Base-by-base conservation (phyloP, 2,797 vertebrate species). In the Sternarchorhynchus goeldii region DNA sequence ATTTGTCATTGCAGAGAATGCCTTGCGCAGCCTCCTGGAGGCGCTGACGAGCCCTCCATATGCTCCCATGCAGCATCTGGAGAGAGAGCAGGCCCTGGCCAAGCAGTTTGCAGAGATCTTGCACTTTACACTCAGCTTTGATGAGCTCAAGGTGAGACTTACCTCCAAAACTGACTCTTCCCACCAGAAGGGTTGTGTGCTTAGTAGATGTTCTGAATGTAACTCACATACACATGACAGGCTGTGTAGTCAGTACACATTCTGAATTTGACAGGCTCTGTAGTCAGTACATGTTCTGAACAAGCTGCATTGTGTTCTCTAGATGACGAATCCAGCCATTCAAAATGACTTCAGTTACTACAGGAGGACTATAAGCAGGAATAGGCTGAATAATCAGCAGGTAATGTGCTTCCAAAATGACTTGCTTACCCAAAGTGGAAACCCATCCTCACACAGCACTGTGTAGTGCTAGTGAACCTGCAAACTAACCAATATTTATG, bases 341-440 rank as follows among this genome's bases (percentile, higher is more conserved):
- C 95, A 96, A 91, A 96, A 96, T 21, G 95, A 96, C 86, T 96
- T 96, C 88, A 96, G 95, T 88, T 96, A 96, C 90, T 96, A 96
- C 87, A 93, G 95, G 90, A 94, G 95, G 89, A 96, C 95, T 77
- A 95, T 96, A 86, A 96, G 95, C 71, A 91, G 95, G 87, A 96
- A 96, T 75, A 90, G 95, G 84, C 92, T 96, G 79, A 95, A 95
- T 91, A 96, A 96, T 88, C 92, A 95, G 88, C 95, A 96, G 93
- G 95, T 96, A 78, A 86, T 84, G 21, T 55, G 45, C 10, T 45
- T 18, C 41, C 29, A 41, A 65, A 10, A 65, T 63, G 25, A 8
- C 41, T 8, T 45, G 41, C 41, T 45, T 45, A 45, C 7, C 45
- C 45, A 50, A 50, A 50, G 45, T 50, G 45, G 12, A 14, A 50